A percentile compares a stretch with the other conserved stretches of the same genome.
phyloP scores from a whole-genome alignment of 2,113 vertebrate genomes.

The Baryphthengus martii region DNA sequence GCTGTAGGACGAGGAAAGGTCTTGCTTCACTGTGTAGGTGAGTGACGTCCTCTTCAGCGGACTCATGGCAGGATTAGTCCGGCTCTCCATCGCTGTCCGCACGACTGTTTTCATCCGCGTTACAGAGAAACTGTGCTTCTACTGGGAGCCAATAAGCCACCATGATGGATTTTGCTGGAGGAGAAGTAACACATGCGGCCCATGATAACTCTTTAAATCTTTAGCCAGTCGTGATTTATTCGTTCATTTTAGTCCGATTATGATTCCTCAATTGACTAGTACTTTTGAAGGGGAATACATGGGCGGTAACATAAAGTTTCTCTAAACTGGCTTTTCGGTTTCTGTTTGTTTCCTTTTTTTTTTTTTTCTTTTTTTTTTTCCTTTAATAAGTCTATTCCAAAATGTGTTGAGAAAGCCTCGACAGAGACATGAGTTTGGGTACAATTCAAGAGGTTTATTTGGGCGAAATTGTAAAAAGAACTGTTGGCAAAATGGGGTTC shows the following conservation, averaged over 20 bases:
- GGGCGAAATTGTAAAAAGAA: background rate
- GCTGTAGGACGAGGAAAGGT: background rate
- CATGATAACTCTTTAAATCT: conserved; percentile 59
- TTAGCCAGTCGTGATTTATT: conserved; percentile 20
- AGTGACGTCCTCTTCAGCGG: background rate
- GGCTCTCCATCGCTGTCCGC: background rate
- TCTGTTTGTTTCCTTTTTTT: background rate
- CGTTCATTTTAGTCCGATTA: conserved; percentile 19
- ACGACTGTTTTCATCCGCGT: background rate
- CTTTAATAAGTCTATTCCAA: background rate
- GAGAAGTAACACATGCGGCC: background rate
- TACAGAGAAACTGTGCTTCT: background rate
- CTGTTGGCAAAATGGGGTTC: background rate
- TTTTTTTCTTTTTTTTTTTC: background rate
- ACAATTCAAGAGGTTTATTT: background rate
- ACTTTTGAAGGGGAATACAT: conserved; percentile 37
- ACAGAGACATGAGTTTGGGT: background rate
- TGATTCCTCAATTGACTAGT: conserved; percentile 53
- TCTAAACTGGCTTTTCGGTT: background rate
- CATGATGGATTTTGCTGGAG: conserved; percentile 17
- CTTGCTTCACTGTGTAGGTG: conserved; percentile 33
- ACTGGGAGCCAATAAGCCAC: conserved; percentile 29
- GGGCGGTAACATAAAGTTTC: background rate
- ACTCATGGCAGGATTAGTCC: background rate
- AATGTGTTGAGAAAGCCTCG: background rate